Conservation (phyloP, 2,888 invertebrate genomes). For the Agrochola lychnidis region DNA sequence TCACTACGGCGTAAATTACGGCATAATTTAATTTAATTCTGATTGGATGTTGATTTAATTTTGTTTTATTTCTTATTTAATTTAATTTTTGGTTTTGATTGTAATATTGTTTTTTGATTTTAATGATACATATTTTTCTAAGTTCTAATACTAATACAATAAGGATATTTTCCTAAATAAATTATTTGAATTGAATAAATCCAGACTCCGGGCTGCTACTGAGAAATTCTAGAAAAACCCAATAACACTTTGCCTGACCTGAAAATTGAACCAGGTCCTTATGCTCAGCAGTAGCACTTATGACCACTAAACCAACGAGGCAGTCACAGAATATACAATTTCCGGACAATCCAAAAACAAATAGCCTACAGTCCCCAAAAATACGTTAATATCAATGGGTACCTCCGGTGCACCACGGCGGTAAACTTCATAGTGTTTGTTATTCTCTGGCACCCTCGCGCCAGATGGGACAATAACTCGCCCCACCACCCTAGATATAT, state of each 20-base stretch:
- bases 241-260: background rate
- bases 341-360: slow-evolving; percentile 47
- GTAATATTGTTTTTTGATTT: too few relatives aligned
- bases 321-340: slow-evolving; percentile 17
- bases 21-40: too few relatives aligned
- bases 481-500: slow-evolving; percentile 55
- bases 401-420: slow-evolving; percentile 39
- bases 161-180: too few relatives aligned
- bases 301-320: background rate
- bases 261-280: background rate
- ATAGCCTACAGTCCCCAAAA: slow-evolving; percentile 31
- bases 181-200: background rate
- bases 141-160: too few relatives aligned
- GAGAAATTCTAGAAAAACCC: background rate
- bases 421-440: slow-evolving; percentile 53
- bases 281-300: background rate
- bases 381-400: slow-evolving; percentile 46
- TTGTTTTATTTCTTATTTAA: too few relatives aligned
- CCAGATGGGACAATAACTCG: slow-evolving; percentile 67
- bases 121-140: too few relatives aligned
- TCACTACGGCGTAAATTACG: too few relatives aligned
- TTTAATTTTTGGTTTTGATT: too few relatives aligned
- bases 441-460: slow-evolving; percentile 60
- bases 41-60: too few relatives aligned
- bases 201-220: background rate